Percentiles rank a stretch among this genome's conserved stretches.
phyloP scores from a whole-genome alignment of 1,140 invertebrate genomes.

The Ephestia elutella region DNA sequence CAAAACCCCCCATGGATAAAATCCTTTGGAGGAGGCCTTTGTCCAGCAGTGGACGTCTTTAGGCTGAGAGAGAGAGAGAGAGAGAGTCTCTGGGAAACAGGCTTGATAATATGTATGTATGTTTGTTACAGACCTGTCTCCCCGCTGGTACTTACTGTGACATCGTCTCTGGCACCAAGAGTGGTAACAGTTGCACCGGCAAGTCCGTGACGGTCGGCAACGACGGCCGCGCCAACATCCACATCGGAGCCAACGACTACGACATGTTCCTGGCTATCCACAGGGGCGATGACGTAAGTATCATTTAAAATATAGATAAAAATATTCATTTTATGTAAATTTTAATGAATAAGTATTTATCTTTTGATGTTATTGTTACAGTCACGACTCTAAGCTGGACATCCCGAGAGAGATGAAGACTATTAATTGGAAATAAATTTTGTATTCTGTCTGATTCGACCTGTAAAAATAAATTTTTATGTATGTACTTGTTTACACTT shows the following conservation, averaged over 20 bases:
- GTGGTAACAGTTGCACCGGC: constrained; percentile 80
- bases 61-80: too few relatives aligned
- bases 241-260: constrained; percentile 74
- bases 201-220: constrained; percentile 79
- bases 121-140: constrained; percentile 78
- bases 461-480: too few relatives aligned
- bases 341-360: constrained; percentile 5
- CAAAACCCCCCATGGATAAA: too few relatives aligned
- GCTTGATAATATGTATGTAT: too few relatives aligned
- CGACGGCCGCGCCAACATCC: constrained; percentile 78
- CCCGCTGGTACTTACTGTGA: constrained; percentile 89
- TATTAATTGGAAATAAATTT: neutral
- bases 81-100: too few relatives aligned
- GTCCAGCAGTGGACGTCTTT: too few relatives aligned
- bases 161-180: constrained; percentile 84
- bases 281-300: constrained; percentile 61
- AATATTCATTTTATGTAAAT: too few relatives aligned
- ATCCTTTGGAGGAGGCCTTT: too few relatives aligned
- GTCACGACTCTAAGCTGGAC: constrained; percentile 38
- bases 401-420: neutral
- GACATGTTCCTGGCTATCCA: constrained; percentile 89
- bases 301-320: too few relatives aligned
- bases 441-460: neutral
- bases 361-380: constrained; percentile 50
- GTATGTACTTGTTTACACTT: too few relatives aligned